Percentiles rank a stretch among this genome's conserved stretches.
Conservation (phyloP, 2,113 vertebrate genomes). For the Equus quagga region DNA sequence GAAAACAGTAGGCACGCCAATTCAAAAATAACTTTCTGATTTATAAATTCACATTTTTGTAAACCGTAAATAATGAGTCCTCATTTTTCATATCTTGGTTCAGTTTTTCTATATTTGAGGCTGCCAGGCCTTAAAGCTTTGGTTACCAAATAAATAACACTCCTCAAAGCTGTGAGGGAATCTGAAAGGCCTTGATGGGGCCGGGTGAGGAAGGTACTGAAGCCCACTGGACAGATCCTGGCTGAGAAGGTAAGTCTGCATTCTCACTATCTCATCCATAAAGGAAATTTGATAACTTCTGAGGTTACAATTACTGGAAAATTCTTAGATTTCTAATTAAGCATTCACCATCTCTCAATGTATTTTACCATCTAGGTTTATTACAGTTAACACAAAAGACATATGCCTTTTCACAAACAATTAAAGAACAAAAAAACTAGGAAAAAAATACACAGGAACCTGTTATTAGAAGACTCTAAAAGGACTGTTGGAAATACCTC, state of each 20-base stretch:
- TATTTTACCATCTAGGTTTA: not conserved
- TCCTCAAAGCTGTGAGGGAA: not conserved
- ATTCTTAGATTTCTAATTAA: not conserved
- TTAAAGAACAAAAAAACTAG: not conserved
- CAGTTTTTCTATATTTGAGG: not conserved
- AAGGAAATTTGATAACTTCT: not conserved
- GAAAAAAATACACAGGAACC: not conserved
- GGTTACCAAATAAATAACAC: not conserved
- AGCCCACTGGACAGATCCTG: not conserved
- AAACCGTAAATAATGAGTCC: not conserved
- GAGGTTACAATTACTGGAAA: not conserved
- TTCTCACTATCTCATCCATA: not conserved
- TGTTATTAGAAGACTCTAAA: slow-evolving; percentile 24
- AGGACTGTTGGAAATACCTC: not conserved
- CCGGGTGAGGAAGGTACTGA: not conserved
- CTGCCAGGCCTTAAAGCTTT: not conserved
- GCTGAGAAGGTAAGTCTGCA: not conserved
- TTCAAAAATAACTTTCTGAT: not conserved
- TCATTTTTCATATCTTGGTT: not conserved
- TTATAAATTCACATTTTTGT: slow-evolving; percentile 17
- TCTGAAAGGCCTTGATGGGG: not conserved
- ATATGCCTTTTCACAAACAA: not conserved
- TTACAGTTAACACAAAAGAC: not conserved
- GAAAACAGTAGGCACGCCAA: not conserved
- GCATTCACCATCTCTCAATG: not conserved